Conservation (phyloP, 2,888 invertebrate species). For the Tanypteryx hageni region DNA sequence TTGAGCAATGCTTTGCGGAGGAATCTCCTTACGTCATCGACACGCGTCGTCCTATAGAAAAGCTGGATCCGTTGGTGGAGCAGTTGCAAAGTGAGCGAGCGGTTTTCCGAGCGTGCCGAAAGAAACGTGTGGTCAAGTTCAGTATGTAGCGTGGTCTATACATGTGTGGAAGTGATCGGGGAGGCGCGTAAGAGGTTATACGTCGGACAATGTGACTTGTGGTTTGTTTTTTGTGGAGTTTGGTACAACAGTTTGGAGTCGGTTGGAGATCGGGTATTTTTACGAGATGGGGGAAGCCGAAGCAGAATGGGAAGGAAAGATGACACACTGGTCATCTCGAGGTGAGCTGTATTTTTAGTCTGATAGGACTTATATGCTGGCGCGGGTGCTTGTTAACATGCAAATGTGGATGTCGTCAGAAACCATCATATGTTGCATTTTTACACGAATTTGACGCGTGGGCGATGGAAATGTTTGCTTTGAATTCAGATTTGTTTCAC, state of each 20-base stretch:
- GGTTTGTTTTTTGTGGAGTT: no score
- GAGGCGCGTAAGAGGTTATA: not conserved
- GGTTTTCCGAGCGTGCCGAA: not conserved
- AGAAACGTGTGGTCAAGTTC: not conserved
- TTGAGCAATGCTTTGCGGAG: not conserved
- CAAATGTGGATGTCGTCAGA: not conserved
- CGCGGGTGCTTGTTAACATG: not conserved
- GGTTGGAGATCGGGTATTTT: no score
- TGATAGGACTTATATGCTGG: not conserved
- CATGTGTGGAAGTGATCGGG: not conserved
- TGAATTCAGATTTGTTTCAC: no score
- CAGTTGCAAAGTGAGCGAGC: not conserved
- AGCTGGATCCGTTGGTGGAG: not conserved
- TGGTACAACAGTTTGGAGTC: no score
- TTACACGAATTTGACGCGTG: no score
- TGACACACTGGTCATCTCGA: constrained; percentile 5
- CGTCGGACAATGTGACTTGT: no score
- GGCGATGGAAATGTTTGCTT: no score
- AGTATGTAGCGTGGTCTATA: not conserved
- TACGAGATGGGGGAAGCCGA: not conserved
- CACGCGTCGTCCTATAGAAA: not conserved
- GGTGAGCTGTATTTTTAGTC: not conserved
- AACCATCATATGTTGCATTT: no score
- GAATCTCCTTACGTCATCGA: not conserved
- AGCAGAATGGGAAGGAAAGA: not conserved